Conservation (phyloP, 2,797 vertebrate species). For the Pipistrellus kuhlii region DNA sequence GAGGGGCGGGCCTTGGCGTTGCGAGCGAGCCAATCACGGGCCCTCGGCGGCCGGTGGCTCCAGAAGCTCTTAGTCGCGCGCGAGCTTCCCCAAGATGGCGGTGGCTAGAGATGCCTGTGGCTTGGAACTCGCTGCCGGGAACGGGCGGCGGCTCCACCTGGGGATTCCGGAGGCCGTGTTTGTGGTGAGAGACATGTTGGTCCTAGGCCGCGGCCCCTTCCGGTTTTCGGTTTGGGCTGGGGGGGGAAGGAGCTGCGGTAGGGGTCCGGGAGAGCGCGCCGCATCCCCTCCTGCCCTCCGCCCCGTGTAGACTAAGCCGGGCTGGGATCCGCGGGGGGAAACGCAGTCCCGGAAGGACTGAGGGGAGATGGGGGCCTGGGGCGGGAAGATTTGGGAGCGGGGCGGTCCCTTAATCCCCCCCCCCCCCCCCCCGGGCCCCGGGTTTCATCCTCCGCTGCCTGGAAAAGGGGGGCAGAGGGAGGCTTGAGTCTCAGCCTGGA, state of each 20-base stretch:
- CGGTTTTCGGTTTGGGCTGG: no score
- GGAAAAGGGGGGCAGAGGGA: neutral
- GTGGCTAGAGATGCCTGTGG: neutral
- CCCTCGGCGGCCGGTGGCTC: fast-evolving
- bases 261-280: no score
- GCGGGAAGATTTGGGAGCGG: neutral
- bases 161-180: conserved; percentile 96
- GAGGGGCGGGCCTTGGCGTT: neutral
- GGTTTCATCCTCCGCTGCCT: neutral
- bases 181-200: conserved; percentile 90
- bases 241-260: neutral
- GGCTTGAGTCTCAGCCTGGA: neutral
- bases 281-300: no score
- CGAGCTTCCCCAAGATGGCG: conserved; percentile 73
- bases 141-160: conserved; percentile 91
- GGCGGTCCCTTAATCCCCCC: neutral
- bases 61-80: fast-evolving
- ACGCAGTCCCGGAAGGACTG: no score
- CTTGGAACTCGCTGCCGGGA: conserved; percentile 85
- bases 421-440: fast-evolving
- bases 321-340: neutral
- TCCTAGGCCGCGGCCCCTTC: neutral
- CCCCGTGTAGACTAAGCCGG: neutral
- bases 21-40: conserved; percentile 51
- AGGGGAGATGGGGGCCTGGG: neutral